These are phyloP conservation scores for Scylla paramamosain DNA, from an alignment of 1,140 invertebrate species.

Conservation along the genomic window DNA sequence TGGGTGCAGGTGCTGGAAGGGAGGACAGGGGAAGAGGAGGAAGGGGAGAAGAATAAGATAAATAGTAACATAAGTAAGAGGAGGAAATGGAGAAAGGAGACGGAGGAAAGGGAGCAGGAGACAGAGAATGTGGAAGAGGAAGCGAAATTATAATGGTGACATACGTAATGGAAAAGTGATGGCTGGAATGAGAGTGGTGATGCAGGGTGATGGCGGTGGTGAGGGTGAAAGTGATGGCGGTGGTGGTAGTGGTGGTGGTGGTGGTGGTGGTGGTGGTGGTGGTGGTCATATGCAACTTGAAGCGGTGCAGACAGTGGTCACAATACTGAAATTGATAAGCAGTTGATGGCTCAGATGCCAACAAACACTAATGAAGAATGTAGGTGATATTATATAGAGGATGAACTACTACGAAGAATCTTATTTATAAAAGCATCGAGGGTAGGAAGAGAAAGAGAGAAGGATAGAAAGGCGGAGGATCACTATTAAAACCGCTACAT, in stretches of 20 bases:
- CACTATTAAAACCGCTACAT: background rate
- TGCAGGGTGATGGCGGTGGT: background rate
- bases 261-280: no score
- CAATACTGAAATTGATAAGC: background rate
- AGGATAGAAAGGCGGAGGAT: background rate
- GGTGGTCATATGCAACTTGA: background rate
- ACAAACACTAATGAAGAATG: background rate
- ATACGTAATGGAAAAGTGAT: background rate
- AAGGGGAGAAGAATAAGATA: background rate
- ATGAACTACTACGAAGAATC: no score
- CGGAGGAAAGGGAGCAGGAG: background rate
- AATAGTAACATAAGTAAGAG: background rate
- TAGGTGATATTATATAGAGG: background rate
- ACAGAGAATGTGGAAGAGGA: background rate
- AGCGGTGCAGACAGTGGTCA: background rate
- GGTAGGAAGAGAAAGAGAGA: conserved; percentile 29
- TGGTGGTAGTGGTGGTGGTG: no score
- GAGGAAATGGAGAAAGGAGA: no score
- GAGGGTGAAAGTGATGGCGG: background rate
- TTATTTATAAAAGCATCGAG: no score
- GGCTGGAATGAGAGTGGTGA: background rate
- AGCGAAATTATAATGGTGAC: background rate
- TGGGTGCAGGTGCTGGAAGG: background rate
- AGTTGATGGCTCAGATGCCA: background rate
- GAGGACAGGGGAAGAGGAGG: background rate